phyloP scores from a whole-genome alignment of 2,888 invertebrate genomes.

The Dynastes maya region DNA sequence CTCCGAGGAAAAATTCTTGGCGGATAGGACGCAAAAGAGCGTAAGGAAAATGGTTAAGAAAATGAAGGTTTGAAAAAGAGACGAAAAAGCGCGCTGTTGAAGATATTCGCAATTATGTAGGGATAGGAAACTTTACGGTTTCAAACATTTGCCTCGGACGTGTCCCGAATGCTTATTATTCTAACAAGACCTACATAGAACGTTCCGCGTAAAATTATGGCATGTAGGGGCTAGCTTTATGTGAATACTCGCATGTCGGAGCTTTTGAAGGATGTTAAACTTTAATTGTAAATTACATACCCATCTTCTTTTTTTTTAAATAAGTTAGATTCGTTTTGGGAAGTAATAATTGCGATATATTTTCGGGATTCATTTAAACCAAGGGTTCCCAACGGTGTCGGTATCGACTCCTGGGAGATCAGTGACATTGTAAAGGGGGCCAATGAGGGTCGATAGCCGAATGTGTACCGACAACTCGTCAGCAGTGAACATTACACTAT shows the following conservation, averaged over 20 bases:
- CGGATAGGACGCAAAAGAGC: neutral
- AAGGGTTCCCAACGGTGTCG: too few species aligned
- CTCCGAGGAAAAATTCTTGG: neutral
- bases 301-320: too few species aligned
- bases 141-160: constrained; percentile 27
- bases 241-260: neutral
- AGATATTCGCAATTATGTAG: constrained; percentile 22
- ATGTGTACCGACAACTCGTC: too few species aligned
- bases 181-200: neutral
- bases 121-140: constrained; percentile 38
- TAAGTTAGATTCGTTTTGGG: too few species aligned
- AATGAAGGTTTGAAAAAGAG: neutral
- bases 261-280: neutral
- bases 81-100: neutral
- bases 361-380: too few species aligned
- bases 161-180: constrained; percentile 23
- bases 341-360: too few species aligned
- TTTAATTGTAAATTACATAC: too few species aligned
- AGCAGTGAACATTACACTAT: too few species aligned
- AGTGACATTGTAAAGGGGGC: too few species aligned
- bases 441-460: too few species aligned
- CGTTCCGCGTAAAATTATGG: neutral
- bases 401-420: too few species aligned
- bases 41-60: neutral
- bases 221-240: neutral